Percentiles rank a stretch among this genome's conserved stretches.
Conservation (phyloP, 2,888 invertebrate genomes). For the Leucophenga maculata region DNA sequence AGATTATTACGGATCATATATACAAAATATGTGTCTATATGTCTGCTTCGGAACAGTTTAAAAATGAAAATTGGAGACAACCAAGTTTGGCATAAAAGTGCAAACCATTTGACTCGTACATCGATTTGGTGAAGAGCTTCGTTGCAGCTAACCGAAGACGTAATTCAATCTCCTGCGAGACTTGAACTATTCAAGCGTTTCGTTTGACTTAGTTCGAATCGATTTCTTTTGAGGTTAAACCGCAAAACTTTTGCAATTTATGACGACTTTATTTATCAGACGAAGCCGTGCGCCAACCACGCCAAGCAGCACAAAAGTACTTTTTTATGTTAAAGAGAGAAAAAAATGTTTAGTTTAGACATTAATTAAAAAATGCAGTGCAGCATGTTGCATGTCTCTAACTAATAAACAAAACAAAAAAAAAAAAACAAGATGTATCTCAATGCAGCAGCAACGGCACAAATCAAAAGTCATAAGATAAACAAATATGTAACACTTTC, state of each 20-base stretch:
- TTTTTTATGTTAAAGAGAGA: no score
- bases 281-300: no score
- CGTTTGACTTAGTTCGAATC: slow-evolving; percentile 12
- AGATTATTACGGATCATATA: no score
- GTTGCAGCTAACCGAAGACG: no score
- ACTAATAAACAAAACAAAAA: not conserved
- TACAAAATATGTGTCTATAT: no score
- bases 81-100: no score
- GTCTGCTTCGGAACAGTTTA: no score
- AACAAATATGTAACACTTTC: slow-evolving; percentile 1
- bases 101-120: no score
- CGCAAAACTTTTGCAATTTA: slow-evolving; percentile 20
- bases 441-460: not conserved
- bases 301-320: not conserved
- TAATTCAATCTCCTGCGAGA: no score
- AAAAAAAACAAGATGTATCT: not conserved
- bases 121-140: no score
- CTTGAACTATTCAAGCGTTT: no score
- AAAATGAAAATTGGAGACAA: no score
- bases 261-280: slow-evolving; percentile 8
- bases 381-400: not conserved
- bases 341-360: not conserved
- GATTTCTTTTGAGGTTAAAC: slow-evolving; percentile 24
- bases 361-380: not conserved
- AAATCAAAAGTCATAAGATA: not conserved